Conservation (phyloP, 2,888 invertebrate genomes). For the Podotricha telesiphe region DNA sequence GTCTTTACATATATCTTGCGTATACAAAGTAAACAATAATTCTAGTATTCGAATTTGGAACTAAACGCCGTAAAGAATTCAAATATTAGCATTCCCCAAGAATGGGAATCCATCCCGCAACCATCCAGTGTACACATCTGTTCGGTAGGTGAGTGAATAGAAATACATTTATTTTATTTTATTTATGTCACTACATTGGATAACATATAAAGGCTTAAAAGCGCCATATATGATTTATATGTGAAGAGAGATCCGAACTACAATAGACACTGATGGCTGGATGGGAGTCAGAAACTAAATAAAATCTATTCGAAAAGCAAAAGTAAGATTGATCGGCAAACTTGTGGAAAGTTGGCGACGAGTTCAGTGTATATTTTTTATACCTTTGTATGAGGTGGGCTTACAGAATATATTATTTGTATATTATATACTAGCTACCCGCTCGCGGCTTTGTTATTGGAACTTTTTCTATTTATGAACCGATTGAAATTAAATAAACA, state of each 20-base stretch:
- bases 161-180: not conserved
- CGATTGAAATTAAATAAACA: too few relatives aligned
- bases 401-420: not conserved
- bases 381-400: not conserved
- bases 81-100: too few relatives aligned
- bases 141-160: not conserved
- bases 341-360: slow-evolving; percentile 62
- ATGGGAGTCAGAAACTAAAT: slow-evolving; percentile 54
- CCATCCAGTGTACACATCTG: too few relatives aligned
- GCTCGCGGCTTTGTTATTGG: too few relatives aligned
- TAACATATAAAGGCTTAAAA: slow-evolving; percentile 21
- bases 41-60: too few relatives aligned
- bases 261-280: slow-evolving; percentile 56
- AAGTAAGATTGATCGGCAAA: slow-evolving; percentile 76
- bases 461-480: too few relatives aligned
- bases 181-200: not conserved
- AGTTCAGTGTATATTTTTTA: slow-evolving; percentile 39
- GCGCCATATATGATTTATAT: slow-evolving; percentile 32
- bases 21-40: too few relatives aligned
- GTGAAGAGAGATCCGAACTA: slow-evolving; percentile 12
- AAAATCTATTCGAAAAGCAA: slow-evolving; percentile 70
- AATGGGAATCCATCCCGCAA: too few relatives aligned
- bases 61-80: too few relatives aligned
- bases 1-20: too few relatives aligned
- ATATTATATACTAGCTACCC: too few relatives aligned